Conservation (phyloP, 64 coral and sea anemone genomes). For the Hydrozoanthus tunicans region DNA sequence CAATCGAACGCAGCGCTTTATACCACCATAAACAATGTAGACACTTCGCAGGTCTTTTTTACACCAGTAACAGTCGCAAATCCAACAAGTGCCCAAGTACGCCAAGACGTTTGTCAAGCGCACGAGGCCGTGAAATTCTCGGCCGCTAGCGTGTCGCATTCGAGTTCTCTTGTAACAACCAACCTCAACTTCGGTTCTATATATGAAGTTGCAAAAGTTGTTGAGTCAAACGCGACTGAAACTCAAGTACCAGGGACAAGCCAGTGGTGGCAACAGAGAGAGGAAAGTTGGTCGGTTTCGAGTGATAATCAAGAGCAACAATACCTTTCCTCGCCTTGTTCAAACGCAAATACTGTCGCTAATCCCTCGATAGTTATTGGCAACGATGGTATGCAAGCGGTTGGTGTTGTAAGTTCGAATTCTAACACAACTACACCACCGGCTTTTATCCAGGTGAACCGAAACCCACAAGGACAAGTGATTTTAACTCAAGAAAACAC, state of each 20-base stretch:
- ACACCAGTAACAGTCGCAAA: constrained; percentile 76
- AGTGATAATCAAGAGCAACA: constrained; percentile 73
- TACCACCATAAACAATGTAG: constrained; percentile 88
- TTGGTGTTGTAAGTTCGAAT: constrained; percentile 40
- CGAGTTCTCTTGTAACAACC: constrained; percentile 34
- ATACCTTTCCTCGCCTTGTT: constrained; percentile 56
- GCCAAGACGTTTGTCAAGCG: constrained; percentile 51
- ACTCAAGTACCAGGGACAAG: not conserved
- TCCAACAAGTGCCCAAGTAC: constrained; percentile 41
- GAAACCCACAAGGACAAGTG: constrained; percentile 87
- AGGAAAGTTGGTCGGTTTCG: constrained; percentile 65
- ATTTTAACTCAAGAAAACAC: constrained; percentile 83
- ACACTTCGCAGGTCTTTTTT: constrained; percentile 82
- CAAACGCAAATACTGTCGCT: constrained; percentile 57
- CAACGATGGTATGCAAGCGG: constrained; percentile 64
- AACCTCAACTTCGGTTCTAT: constrained; percentile 63
- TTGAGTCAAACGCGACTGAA: constrained; percentile 65
- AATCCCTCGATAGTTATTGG: constrained; percentile 63
- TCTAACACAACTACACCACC: constrained; percentile 35
- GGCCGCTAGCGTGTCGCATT: constrained; percentile 37
- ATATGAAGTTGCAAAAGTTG: constrained; percentile 67
- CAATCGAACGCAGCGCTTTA: constrained; percentile 70
- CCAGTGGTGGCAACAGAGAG: constrained; percentile 82
- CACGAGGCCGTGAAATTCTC: constrained; percentile 55
- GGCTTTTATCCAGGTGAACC: constrained; percentile 85